Base-by-base conservation (phyloP, 2,888 invertebrate species). In the Metacarcinus magister region DNA sequence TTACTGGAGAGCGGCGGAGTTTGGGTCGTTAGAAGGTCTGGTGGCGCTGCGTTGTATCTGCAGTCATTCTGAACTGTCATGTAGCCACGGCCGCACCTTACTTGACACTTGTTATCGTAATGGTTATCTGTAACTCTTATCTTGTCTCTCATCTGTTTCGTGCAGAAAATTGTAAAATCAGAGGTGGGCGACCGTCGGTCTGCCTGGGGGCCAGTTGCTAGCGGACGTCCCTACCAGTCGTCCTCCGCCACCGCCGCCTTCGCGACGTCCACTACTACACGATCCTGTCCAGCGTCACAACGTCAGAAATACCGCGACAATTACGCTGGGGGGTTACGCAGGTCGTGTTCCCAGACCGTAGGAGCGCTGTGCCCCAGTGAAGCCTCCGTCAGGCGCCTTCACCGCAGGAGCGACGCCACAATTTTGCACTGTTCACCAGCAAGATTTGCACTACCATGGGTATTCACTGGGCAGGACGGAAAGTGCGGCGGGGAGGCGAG, bases 101-200 rank as follows among this genome's bases (percentile, higher is more conserved):
- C 96, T 96, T 96, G 96, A 96, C 96, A 96, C 96, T 94, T 94
- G 92, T 92, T 96, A 96, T 96, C 96, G 94, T 92, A 94, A 94
- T 94, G 96, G 96, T 94, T 96, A 96, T 96, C 96, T 94, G 94
- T 93, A 92, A 89, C 82, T 94, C 92, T 96, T 96, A 96, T 96
- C 96, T 96, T 39, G 91, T 92, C 96, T 92, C 94, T 96, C 96
- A 96, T 96, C 96, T 94, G 92, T 96, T 96, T 96, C 96, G 96
- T 96, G 96, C 96, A 96, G 96, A 96, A 96, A 96, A 96, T 96
- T 96, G 96, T 96, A 96, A 96, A 96, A 96, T 94, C 96, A 96
- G 89, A 94, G 96, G 96, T 94, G 96, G 94, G 93, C 96, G 96
- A 96, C 94, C 96, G 94, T 39, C 94, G 92, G 87, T 48, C 44